Evolutionary conservation across 2,113 vertebrate genomes (phyloP).

Genomic region (Periophthalmus modestus): DNA sequence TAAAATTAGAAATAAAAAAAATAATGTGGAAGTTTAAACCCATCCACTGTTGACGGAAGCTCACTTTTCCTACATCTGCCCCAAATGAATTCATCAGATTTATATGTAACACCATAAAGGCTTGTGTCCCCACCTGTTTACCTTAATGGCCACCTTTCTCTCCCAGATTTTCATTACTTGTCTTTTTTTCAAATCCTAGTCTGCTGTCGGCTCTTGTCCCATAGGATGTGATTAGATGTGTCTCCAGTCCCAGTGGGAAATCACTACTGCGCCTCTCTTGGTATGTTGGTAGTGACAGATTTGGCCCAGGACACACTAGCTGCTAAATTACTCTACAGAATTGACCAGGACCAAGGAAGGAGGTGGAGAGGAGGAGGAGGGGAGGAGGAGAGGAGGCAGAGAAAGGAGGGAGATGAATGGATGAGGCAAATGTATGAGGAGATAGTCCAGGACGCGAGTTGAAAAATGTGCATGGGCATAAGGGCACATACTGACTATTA

Average conservation of each 20-base stretch:
- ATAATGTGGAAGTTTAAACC: conserved; percentile 7
- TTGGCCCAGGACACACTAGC: conserved; percentile 42
- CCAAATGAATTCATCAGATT: conserved; percentile 41
- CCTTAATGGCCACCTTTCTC: conserved; percentile 38
- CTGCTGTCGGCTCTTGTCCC: conserved; percentile 48
- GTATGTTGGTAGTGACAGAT: conserved; percentile 59
- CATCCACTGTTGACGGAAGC: conserved; percentile 1
- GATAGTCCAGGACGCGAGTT: not conserved
- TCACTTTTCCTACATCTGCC: not conserved
- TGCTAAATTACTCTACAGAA: conserved; percentile 60
- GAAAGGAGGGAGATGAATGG: conserved; percentile 36
- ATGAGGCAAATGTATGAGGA: conserved; percentile 5
- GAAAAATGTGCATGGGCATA: conserved; percentile 2
- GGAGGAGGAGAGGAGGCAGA: conserved; percentile 8
- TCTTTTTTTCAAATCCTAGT: conserved; percentile 42
- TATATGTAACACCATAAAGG: conserved; percentile 28
- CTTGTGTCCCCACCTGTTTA: conserved; percentile 44
- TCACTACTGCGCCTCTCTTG: conserved; percentile 37
- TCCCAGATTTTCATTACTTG: conserved; percentile 30
- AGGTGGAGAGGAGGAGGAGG: conserved; percentile 16
- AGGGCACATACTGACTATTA: not conserved
- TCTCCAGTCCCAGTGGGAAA: conserved; percentile 54
- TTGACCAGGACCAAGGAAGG: conserved; percentile 23
- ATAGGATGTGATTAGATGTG: conserved; percentile 68
- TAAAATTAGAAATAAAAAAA: conserved; percentile 30